A percentile compares a stretch with the other conserved stretches of the same genome.
Evolutionary conservation across 2,797 vertebrate species (phyloP).

Genomic region (Phaenicophaeus curvirostris): DNA sequence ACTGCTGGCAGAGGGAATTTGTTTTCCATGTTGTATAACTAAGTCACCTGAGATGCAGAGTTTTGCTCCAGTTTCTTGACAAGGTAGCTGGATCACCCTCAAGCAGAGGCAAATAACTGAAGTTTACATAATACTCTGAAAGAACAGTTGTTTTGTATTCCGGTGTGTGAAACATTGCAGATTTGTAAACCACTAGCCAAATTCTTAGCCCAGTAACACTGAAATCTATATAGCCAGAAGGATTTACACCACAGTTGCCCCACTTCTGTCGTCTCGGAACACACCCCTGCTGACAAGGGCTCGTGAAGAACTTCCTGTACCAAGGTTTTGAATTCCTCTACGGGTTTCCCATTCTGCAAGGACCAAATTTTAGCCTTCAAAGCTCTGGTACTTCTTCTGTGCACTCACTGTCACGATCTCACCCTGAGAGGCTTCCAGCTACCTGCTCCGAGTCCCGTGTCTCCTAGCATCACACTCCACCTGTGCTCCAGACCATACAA

Average conservation of each 20-base stretch:
- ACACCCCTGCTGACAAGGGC: neutral
- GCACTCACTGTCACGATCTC: fast-evolving
- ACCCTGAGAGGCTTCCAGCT: neutral
- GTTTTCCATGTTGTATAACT: neutral
- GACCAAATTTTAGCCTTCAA: neutral
- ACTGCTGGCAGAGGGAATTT: neutral
- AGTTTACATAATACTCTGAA: neutral
- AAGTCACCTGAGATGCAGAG: neutral
- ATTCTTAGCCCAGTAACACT: neutral
- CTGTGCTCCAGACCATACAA: neutral
- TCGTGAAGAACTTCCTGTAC: neutral
- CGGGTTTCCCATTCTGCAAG: neutral
- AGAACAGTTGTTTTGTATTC: neutral
- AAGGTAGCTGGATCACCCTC: neutral
- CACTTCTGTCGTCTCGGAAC: neutral
- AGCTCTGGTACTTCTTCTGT: neutral
- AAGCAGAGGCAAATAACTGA: neutral
- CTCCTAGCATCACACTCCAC: neutral
- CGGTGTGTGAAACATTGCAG: neutral
- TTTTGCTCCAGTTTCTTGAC: neutral
- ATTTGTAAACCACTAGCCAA: neutral
- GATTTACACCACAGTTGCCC: neutral
- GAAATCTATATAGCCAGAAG: neutral
- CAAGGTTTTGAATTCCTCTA: neutral
- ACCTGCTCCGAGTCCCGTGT: neutral